A percentile compares a stretch with the other conserved stretches of the same genome.
phyloP scores from a whole-genome alignment of 2,113 vertebrate genomes.

The Corythaixoides concolor region DNA sequence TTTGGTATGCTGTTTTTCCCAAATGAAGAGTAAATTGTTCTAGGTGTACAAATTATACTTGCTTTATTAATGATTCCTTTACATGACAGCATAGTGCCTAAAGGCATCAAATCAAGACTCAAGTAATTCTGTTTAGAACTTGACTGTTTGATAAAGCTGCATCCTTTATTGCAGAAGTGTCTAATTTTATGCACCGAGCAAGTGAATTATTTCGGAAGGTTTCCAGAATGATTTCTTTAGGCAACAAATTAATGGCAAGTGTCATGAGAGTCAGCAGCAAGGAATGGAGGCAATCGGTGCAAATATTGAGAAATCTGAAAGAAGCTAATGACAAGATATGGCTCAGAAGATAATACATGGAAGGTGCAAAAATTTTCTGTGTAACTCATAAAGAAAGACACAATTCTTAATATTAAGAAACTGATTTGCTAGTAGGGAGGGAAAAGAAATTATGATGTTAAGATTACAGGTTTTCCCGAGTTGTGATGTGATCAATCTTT shows the following conservation, averaged over 20 bases:
- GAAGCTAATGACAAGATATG: background rate
- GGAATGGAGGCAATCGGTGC: background rate
- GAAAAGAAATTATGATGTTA: background rate
- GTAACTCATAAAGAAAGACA: background rate
- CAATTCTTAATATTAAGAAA: background rate
- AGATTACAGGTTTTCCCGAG: background rate
- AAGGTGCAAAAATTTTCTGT: background rate
- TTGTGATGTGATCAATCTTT: background rate
- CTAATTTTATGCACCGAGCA: constrained; percentile 22
- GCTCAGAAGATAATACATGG: background rate
- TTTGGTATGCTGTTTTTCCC: background rate
- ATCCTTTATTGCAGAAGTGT: background rate
- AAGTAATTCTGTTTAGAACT: constrained; percentile 17
- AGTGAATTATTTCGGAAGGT: constrained; percentile 27
- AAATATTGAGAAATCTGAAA: background rate
- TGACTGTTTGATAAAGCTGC: background rate
- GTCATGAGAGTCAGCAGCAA: constrained; percentile 13
- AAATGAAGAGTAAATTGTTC: background rate
- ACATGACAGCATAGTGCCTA: background rate
- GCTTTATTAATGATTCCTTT: constrained; percentile 25
- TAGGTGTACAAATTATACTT: constrained; percentile 40
- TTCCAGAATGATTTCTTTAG: constrained; percentile 45
- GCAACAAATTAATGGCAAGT: constrained; percentile 44
- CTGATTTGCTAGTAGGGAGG: background rate
- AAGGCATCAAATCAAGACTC: constrained; percentile 1